Evolutionary conservation across 2,113 vertebrate genomes (phyloP).

Genomic region (Lota lota): DNA sequence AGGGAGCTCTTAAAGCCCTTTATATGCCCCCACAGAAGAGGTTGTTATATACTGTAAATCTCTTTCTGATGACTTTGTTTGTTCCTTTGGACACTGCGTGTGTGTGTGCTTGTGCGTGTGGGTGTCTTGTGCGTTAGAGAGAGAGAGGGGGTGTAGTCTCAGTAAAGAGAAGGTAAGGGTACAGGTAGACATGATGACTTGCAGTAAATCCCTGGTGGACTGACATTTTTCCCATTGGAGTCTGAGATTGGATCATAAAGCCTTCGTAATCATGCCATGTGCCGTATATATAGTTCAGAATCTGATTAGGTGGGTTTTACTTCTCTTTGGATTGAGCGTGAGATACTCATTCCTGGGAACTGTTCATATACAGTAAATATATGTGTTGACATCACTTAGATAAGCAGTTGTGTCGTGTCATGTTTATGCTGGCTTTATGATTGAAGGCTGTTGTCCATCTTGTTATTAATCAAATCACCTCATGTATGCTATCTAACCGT

Average conservation of each 20-base stretch:
- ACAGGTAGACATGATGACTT: background rate
- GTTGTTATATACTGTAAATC: slow-evolving; percentile 1
- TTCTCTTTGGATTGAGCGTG: background rate
- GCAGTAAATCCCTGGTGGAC: background rate
- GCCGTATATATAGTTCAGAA: background rate
- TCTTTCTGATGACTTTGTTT: slow-evolving; percentile 77
- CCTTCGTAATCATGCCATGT: slow-evolving; percentile 46
- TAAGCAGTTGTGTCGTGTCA: background rate
- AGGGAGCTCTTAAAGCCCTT: too few relatives aligned
- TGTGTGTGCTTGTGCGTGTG: slow-evolving; percentile 71
- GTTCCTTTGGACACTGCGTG: slow-evolving; percentile 78
- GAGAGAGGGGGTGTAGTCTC: slow-evolving; percentile 47
- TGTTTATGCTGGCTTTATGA: slow-evolving; percentile 55
- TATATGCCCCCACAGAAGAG: background rate
- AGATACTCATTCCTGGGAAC: background rate
- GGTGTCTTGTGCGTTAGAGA: background rate
- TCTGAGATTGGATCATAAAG: slow-evolving; percentile 51
- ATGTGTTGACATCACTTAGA: background rate
- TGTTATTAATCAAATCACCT: slow-evolving; percentile 26
- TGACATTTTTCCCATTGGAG: background rate
- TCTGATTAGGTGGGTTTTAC: background rate
- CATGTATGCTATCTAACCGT: slow-evolving; percentile 69
- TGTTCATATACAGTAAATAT: background rate
- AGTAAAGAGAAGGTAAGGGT: slow-evolving; percentile 87
- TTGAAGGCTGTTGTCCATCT: slow-evolving; percentile 49